Evolutionary conservation across 2,113 vertebrate genomes (phyloP).

Genomic region (Triplophysa rosa): DNA sequence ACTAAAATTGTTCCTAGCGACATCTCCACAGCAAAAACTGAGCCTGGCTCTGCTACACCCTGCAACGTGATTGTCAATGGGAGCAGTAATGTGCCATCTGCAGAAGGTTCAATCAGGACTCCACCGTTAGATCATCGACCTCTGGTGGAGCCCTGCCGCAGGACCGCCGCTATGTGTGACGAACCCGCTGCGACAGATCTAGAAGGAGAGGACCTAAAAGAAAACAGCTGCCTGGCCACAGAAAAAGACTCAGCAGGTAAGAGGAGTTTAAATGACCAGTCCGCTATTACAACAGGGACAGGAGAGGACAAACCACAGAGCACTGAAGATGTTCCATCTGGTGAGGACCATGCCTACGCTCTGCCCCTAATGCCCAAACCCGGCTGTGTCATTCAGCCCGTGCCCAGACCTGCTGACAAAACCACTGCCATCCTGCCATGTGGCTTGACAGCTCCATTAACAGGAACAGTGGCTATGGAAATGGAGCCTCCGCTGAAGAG

Average conservation of each 20-base stretch:
- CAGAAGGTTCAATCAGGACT: constrained; percentile 70
- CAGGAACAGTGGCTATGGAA: constrained; percentile 87
- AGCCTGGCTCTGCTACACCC: constrained; percentile 76
- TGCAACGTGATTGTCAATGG: constrained; percentile 99
- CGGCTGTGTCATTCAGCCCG: constrained; percentile 97
- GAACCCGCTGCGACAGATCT: constrained; percentile 73
- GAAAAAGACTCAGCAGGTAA: constrained; percentile 85
- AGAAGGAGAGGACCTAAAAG: constrained; percentile 93
- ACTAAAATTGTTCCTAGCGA: constrained; percentile 38
- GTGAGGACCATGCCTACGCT: constrained; percentile 92
- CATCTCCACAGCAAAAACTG: constrained; percentile 68
- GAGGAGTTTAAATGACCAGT: constrained; percentile 78
- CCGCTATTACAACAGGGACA: constrained; percentile 72
- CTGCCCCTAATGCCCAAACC: constrained; percentile 92
- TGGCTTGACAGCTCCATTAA: constrained; percentile 85
- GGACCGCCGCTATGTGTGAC: constrained; percentile 61
- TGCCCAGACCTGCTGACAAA: constrained; percentile 95
- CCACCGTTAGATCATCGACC: constrained; percentile 59
- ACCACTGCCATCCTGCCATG: constrained; percentile 87
- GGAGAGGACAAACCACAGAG: constrained; percentile 81
- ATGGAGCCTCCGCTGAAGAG: constrained; percentile 96
- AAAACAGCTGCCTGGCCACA: constrained; percentile 88
- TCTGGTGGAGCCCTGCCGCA: constrained; percentile 58
- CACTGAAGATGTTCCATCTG: constrained; percentile 82
- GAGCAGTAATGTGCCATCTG: constrained; percentile 35